Evolutionary conservation across 53 echinoderm and acorn worm genomes (phyloP), one percentile per base, ranked within the genome.

Genomic region (Stichopus horrens): DNA sequence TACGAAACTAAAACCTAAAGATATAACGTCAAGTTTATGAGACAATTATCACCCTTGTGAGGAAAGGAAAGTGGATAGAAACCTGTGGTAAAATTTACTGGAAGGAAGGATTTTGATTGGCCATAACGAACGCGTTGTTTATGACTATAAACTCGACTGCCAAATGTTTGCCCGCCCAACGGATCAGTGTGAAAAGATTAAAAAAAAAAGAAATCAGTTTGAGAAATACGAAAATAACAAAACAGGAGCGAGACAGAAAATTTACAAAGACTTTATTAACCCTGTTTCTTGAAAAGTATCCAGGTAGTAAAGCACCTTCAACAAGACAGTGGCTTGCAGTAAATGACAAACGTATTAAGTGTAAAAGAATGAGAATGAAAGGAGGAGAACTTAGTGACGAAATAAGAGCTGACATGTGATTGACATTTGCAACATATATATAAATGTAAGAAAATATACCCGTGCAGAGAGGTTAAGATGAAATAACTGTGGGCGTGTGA

Each of bases 311-410:
- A 71, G 37, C 37, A 13, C 71, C n/a, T 18, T n/a, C 71, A 18
- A 71, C 71, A 71, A 13, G 71, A 71, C 71, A 13, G 7, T 71
- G 71, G 18, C 3, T n/a, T 71, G 14, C 16, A 13, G 19, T 71
- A 71, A 71, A 71, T 71, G 71, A 71, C 71, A 71, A 71, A 16
- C 18, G n/a, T 20, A 71, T 63, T 71, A n/a, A 71, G n/a, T 71
- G 71, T n/a, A 71, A 71, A 20, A 71, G 71, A 37, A 37, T 37
- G 37, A 37, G 37, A 37, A 37, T 37, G 2, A 37, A 37, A 37
- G 37, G 37, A 37, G 37, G 37, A 37, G 37, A 37, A 37, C 37
- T 37, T 1, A 37, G 2, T 37, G 37, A 37, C 37, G 37, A 37
- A 37, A 37, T 37, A 37, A 37, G 37, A 37, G 37, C 37, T 37